Conservation (phyloP, 2,797 vertebrate genomes). For the Sus cebifrons region DNA sequence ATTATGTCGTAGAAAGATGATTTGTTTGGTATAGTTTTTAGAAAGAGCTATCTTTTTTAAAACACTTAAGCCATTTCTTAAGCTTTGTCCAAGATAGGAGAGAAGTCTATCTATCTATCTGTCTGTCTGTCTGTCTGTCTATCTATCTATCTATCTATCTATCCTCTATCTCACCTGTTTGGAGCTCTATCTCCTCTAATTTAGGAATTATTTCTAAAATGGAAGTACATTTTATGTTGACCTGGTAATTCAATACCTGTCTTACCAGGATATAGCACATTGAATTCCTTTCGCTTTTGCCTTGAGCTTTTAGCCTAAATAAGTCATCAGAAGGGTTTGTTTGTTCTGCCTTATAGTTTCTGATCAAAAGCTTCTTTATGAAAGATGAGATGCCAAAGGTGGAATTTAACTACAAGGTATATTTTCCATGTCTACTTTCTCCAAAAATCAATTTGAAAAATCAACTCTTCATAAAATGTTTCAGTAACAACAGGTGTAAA, state of each 20-base stretch:
- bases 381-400: conserved; percentile 78
- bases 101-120: not conserved
- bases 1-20: conserved; percentile 34
- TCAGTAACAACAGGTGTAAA: conserved; percentile 23
- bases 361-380: conserved; percentile 79
- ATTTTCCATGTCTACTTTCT: conserved; percentile 75
- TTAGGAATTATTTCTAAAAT: conserved; percentile 41
- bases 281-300: conserved; percentile 63
- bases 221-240: not conserved
- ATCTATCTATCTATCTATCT: not conserved
- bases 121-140: no score
- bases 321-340: conserved; percentile 71
- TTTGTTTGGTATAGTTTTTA: conserved; percentile 61
- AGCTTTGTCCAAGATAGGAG: not conserved
- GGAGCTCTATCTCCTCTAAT: not conserved
- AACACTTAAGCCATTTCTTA: not conserved
- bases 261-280: conserved; percentile 7
- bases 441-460: conserved; percentile 71
- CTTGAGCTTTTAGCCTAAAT: conserved; percentile 72
- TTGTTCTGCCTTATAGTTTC: conserved; percentile 75
- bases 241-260: not conserved
- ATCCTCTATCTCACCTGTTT: not conserved
- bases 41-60: not conserved
- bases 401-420: conserved; percentile 71
- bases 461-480: not conserved